Evolutionary conservation across 2,888 invertebrate genomes (phyloP), one percentile per base, ranked within the genome.

Genomic region (Chrysolina americana): DNA sequence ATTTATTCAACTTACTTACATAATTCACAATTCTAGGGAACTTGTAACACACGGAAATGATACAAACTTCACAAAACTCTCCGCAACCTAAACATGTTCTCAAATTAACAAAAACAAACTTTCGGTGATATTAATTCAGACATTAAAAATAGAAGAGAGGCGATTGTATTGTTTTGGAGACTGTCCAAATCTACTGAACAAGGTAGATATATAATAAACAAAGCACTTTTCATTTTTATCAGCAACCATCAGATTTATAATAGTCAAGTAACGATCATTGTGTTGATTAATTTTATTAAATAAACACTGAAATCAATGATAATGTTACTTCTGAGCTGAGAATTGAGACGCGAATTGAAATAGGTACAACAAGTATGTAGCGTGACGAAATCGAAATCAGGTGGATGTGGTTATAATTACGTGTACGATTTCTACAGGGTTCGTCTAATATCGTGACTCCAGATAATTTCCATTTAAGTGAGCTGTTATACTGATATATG

Each of bases 81-180:
- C 36, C 23, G 36, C 50, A 48, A 36, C 66, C 36, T 66, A 15
- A 50, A 44, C 17, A 50, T 28, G 36, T 21, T 53, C 59, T 41
- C 53, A 64, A 71, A 71, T 75, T 47, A 71, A 68, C 75, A 71
- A 75, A 74, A 75, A 64, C 65, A 71, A 68, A 71, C 44, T 75
- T 71, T 75, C 56, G 68, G 68, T 47, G 41, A 63, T 64, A 71
- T 65, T 69, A 69, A 68, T 65, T 65, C 64, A 68, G 76, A 77
- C 65, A 71, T 47, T 75, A 71, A 70, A 77, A 77, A 77, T 77
- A 77, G 77, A 72, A 70, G 69, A 74, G 66, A 71, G 71, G 72
- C 78, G 65, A 77, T 78, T 78, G 75, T 76, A 74, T 70, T 74
- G 48, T 53, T 65, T 75, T 78, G 78, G 78, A 78, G 65, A 70